These are phyloP conservation scores for Tetrapedia diversipes DNA, from an alignment of 2,888 invertebrate species.

Conservation along the genomic window DNA sequence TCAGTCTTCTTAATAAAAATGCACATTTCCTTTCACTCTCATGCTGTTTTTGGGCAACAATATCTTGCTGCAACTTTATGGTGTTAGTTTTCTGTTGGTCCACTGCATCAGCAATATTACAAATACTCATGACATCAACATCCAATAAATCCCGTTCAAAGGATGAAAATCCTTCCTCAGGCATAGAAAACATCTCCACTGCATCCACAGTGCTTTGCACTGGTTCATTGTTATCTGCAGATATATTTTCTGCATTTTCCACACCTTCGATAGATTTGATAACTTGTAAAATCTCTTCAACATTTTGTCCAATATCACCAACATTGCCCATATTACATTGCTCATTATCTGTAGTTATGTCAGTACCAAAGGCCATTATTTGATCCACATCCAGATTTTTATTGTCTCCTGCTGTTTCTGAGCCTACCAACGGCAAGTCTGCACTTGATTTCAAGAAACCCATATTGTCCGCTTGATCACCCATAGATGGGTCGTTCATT, in stretches of 20 bases:
- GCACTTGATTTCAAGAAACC: slow-evolving; percentile 80
- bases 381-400: slow-evolving; percentile 74
- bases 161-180: slow-evolving; percentile 78
- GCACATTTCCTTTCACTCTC: slow-evolving; percentile 89
- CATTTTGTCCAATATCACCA: slow-evolving; percentile 85
- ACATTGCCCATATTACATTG: slow-evolving; percentile 79
- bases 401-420: slow-evolving; percentile 67
- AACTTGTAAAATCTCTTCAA: slow-evolving; percentile 89
- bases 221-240: slow-evolving; percentile 63
- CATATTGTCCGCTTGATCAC: slow-evolving; percentile 82
- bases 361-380: slow-evolving; percentile 75
- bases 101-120: slow-evolving; percentile 69
- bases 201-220: slow-evolving; percentile 66
- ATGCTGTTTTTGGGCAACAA: slow-evolving; percentile 83
- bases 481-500: slow-evolving; percentile 82
- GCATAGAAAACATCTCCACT: slow-evolving; percentile 78
- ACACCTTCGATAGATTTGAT: slow-evolving; percentile 89
- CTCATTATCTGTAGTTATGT: slow-evolving; percentile 62
- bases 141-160: slow-evolving; percentile 79
- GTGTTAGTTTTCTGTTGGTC: slow-evolving; percentile 68
- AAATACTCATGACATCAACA: slow-evolving; percentile 79
- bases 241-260: slow-evolving; percentile 70
- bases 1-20: slow-evolving; percentile 88
- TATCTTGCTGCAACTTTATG: slow-evolving; percentile 73
- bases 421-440: slow-evolving; percentile 73